Base-by-base conservation (phyloP, 1,140 invertebrate genomes). In the Sesamia nonagrioides region DNA sequence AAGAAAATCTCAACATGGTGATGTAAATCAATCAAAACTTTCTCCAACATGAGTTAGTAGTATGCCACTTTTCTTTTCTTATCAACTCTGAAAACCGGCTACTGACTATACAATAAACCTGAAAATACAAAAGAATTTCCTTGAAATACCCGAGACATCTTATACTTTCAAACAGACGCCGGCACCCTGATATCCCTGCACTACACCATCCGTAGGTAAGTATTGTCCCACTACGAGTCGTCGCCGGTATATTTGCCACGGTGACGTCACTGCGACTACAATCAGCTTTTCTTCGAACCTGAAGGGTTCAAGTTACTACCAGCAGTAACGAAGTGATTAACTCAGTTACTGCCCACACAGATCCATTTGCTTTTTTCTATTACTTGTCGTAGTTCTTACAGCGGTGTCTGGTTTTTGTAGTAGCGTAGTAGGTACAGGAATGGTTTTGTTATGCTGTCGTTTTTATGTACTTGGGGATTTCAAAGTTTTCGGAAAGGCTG, bases 211-310 rank as follows among this genome's bases (percentile, higher is more conserved):
- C 9, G 52, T 73, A 50, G 11, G 40, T 50, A 69, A 27, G 18
- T 50, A 63, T 61, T 63, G 60, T 63, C 45, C 45, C 37, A 7
- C 27, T 40, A 15, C 27, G 33, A 61, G 13, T 21, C 17, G 40
- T 27, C 63, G 37, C 6, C 63, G 52, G 37, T 69, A 58, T 77
- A 66, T 69, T 48, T 45, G 18, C 76, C 18, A 21, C 35, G 63
- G n/a, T 82, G 81, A 82, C 81, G 78, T 82, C 80, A 80, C 35
- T n/a, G 33, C 50, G 52, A 33, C 60, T 71, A 54, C 75, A 82
- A 82, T 77, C 75, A 80, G 61, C 77, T 71, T 74, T 82, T 80
- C 78, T 42, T 69, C 52, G 81, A 80, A 80, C 58, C 77, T 45
- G 78, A 77, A 71, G 69, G 73, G 61, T 69, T 82, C 69, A 35